phyloP scores from a whole-genome alignment of 2,888 invertebrate species.

The Meiosimyza platycephala region DNA sequence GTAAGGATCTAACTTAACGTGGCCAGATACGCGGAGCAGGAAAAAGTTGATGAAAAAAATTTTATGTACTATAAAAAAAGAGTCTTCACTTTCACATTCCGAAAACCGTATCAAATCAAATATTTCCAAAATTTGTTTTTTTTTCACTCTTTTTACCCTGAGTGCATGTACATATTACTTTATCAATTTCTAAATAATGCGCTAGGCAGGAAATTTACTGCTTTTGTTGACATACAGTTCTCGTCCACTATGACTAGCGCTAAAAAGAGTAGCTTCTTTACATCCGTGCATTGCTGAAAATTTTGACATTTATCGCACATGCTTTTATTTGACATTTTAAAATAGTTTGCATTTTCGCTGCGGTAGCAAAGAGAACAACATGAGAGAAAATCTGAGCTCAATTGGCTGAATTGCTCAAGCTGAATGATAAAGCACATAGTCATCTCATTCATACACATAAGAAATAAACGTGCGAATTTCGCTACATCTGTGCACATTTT shows the following conservation, averaged over 20 bases:
- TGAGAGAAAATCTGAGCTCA: neutral
- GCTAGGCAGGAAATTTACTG: no score
- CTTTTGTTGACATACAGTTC: no score
- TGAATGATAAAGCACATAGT: neutral
- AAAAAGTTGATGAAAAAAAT: no score
- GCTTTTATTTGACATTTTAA: neutral
- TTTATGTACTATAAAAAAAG: no score
- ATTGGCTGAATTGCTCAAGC: neutral
- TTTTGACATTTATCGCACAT: neutral
- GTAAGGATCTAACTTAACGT: neutral
- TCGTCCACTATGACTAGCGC: no score
- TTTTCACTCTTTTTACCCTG: no score
- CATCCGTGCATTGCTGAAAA: neutral
- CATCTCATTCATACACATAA: neutral
- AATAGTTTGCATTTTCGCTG: neutral
- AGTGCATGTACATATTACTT: no score
- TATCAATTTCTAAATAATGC: no score
- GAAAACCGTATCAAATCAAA: no score
- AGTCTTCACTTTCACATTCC: no score
- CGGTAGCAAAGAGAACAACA: neutral
- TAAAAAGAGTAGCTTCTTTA: neutral
- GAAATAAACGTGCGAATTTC: neutral
- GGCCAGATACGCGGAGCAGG: no score
- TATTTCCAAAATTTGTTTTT: no score
- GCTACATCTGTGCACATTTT: neutral